Conservation (phyloP, 2,113 vertebrate species). For the Phalacrocorax pelagicus region DNA sequence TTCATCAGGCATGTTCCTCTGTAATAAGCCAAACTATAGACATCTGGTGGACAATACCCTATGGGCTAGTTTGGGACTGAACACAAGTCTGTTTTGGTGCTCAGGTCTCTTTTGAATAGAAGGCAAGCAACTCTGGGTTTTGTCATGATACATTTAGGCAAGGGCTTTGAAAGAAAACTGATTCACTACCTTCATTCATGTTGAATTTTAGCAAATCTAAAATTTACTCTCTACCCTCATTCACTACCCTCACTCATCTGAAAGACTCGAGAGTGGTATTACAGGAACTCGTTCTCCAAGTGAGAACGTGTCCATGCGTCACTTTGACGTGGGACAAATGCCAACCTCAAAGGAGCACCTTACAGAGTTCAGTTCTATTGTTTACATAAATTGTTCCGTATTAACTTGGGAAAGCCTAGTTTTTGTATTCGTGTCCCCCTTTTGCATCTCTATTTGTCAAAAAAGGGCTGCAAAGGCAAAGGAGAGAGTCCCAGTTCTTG, state of each 20-base stretch:
- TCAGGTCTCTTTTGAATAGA: neutral
- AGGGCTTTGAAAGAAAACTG: neutral
- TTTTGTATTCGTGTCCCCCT: neutral
- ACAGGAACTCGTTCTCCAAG: neutral
- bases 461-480: neutral
- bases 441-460: neutral
- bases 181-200: neutral
- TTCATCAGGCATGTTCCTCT: neutral
- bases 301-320: neutral
- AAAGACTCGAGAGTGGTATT: neutral
- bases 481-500: neutral
- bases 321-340: neutral
- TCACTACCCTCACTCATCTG: neutral
- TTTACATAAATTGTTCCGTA: neutral
- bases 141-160: neutral
- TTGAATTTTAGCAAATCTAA: neutral
- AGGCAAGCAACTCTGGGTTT: neutral
- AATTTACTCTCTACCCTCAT: neutral
- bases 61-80: neutral
- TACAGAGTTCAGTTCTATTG: rapidly evolving
- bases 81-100: neutral
- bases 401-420: neutral
- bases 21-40: neutral
- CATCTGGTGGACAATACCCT: neutral
- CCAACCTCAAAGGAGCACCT: neutral